Evolutionary conservation across 2,888 invertebrate species (phyloP), one percentile per base, ranked within the genome.

Genomic region (Diabrotica balteata): DNA sequence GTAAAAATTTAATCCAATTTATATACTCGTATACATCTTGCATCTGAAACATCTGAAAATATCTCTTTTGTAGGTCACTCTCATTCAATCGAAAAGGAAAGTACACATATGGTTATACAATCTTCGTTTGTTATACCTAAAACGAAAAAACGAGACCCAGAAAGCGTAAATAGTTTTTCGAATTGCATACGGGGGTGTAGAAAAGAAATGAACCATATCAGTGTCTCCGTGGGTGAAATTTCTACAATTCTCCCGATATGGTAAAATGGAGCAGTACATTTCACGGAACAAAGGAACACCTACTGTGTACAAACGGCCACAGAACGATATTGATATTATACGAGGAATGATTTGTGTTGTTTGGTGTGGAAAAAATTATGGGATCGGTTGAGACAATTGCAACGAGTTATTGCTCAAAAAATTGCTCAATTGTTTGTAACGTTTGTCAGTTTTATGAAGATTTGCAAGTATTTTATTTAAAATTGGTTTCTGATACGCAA

Each of bases 281-380:
- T 65, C 58, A 67, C 67, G 68, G 65, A 72, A 72, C 71, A 71
- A 71, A 70, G 64, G 54, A 70, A 72, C 66, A 68, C 70, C 69
- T 70, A 72, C 69, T 70, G 69, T 63, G 69, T 58, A 22, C 60
- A 71, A 67, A 71, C 58, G 65, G 60, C 63, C 57, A 63, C 54
- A 63, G 57, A 63, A 11, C 47, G 61, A 47, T 44, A 58, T 32
- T 51, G 57, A 57, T 63, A 50, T 17, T 44, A 54, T 46, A 62
- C n/a, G 42, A 49, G 46, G 32, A 62, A 54, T 32, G 8, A 54
- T 62, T 62, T 50, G 17, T 61, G 46, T 46, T 46, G 4, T 9
- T 46, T 46, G 10, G 47, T 10, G 3, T 8, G 6, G 50, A 59
- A 50, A 11, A 50, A 50, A 59, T 50, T 22, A 45, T 57, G 55